Evolutionary conservation across 2,113 vertebrate species (phyloP).

Genomic region (Tamias sibiricus): DNA sequence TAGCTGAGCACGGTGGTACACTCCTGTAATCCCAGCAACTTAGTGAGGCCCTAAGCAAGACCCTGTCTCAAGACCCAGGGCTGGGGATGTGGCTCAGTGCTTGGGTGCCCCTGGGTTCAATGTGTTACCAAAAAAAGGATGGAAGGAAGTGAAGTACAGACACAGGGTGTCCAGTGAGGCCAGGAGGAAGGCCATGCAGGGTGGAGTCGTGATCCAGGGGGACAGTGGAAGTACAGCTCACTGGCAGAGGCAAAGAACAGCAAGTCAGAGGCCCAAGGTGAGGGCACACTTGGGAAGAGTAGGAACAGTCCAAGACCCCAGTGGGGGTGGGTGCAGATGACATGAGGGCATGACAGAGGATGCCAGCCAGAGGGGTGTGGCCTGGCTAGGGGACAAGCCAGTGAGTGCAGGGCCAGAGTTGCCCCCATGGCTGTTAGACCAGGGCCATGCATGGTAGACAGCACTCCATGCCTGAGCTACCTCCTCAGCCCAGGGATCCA

Average conservation of each 20-base stretch:
- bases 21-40: no score
- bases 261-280: neutral
- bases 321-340: neutral
- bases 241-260: neutral
- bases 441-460: neutral
- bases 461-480: neutral
- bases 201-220: rapidly evolving
- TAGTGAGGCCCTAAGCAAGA: no score
- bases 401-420: no score
- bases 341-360: neutral
- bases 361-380: no score
- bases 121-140: no score
- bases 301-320: no score
- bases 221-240: neutral
- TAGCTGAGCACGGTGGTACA: no score
- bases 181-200: neutral
- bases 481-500: neutral
- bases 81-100: no score
- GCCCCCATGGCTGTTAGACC: neutral
- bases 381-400: neutral
- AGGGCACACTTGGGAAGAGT: neutral
- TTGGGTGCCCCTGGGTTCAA: no score
- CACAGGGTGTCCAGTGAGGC: no score
- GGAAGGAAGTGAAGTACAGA: no score
- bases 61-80: no score